Base-by-base conservation (phyloP, 2,888 invertebrate genomes). In the Eurytoma californica region DNA sequence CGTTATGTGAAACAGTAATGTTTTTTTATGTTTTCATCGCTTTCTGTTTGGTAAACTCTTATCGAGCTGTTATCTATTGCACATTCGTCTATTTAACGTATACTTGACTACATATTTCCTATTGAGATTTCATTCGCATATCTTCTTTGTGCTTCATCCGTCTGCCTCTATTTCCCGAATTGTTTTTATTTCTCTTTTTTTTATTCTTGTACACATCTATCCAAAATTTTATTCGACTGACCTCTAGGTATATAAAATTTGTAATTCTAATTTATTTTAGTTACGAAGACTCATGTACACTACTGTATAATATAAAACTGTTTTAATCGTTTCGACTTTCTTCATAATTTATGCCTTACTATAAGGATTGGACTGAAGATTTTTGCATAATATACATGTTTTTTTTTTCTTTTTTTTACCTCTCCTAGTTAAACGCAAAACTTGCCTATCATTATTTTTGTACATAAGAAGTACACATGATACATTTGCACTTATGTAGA, bases 351-450 rank as follows among this genome's bases (percentile, higher is more conserved):
- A 86, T 86, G 87, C 89, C 89, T 89, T 89, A 89, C 90, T 90
- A 89, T 90, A 89, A 90, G 89, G 88, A 89, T 89, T 89, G 89
- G 89, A 90, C 87, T 86, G 87, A 88, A 88, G 87, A 86, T 87
- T 89, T 87, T 87, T 4, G 84, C 87, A 60, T 51, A 61, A n/a
- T 70, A 12, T 57, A 18, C 24, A 2, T 69, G 3, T 24, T 47
- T 16, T 28, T 28, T 30, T 18, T 61, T 72, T 4, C 9, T 57
- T 72, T 51, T 51, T 69, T 72, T 47, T 61, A 13, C n/a, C 39
- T 39, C 57, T 13, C 9, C 51, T 57, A 16, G 57, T 4, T 58
- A 58, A 7, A 58, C 13, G 47, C 47, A 47, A 58, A 58, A 7
- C 39, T 39, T 39, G 39, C 39, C 39, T 39, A 39, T 4, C 39